A percentile compares a stretch with the other conserved stretches of the same genome.
Conservation (phyloP, 2,888 invertebrate genomes). For the Drosophila monieri region DNA sequence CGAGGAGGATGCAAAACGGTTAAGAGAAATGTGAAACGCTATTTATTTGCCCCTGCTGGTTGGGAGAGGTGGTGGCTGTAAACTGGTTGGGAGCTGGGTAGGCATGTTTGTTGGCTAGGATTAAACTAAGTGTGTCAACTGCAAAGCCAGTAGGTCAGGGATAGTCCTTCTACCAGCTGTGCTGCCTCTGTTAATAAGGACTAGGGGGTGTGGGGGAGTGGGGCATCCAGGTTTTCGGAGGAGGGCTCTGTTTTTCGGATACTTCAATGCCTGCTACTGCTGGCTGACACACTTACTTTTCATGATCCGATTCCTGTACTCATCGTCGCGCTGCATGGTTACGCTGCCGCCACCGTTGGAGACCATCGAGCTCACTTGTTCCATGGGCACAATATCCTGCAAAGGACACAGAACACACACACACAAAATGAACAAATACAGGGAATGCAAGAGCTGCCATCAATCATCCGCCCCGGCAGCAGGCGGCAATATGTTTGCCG, state of each 20-base stretch:
- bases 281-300: constrained; percentile 82
- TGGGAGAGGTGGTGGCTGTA: neutral
- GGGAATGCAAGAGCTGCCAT: constrained; percentile 31
- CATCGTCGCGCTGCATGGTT: constrained; percentile 83
- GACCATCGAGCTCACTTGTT: constrained; percentile 83
- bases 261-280: constrained; percentile 10
- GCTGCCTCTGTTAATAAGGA: constrained; percentile 65
- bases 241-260: constrained; percentile 21
- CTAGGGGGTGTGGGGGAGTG: neutral
- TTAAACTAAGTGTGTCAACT: constrained; percentile 71
- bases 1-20: constrained; percentile 51
- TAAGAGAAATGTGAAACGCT: constrained; percentile 77
- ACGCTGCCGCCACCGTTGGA: constrained; percentile 83
- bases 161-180: constrained; percentile 56
- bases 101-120: constrained; percentile 17
- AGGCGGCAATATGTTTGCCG: constrained; percentile 38
- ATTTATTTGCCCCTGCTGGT: constrained; percentile 70
- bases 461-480: constrained; percentile 40
- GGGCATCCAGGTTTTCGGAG: constrained; percentile 12
- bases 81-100: neutral
- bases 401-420: constrained; percentile 43
- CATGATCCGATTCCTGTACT: constrained; percentile 83
- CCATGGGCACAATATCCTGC: constrained; percentile 84
- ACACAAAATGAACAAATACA: constrained; percentile 22
- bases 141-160: constrained; percentile 76